These are phyloP conservation scores for Catamblyrhynchus diadema DNA, from an alignment of 2,797 vertebrate species.

Conservation along the genomic window DNA sequence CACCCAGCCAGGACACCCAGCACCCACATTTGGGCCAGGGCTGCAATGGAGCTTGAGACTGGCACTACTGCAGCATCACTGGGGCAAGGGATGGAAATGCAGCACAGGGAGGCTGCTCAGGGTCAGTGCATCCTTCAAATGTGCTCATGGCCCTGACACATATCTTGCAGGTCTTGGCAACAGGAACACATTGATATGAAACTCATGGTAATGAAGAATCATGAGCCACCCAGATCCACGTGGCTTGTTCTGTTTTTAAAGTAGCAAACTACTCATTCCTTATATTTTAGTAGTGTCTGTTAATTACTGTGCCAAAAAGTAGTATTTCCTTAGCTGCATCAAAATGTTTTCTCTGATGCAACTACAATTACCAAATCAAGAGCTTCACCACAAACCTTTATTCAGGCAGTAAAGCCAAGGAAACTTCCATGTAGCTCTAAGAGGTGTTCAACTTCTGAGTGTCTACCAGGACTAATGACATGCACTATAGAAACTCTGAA, in stretches of 20 bases:
- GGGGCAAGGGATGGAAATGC: background rate
- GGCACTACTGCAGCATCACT: rapidly evolving
- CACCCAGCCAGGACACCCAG: background rate
- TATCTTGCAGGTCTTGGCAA: background rate
- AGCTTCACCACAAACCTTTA: conserved; percentile 10
- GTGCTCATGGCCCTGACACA: background rate
- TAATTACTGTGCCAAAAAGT: background rate
- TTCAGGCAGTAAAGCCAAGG: background rate
- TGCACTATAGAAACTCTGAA: background rate
- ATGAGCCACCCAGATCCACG: background rate
- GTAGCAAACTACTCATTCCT: background rate
- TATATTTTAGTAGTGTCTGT: background rate
- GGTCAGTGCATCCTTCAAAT: background rate
- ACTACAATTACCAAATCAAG: background rate
- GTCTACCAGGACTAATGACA: background rate
- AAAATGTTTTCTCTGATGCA: background rate
- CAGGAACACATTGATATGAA: background rate
- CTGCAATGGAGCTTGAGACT: background rate
- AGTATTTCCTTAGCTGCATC: background rate
- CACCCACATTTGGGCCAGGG: rapidly evolving
- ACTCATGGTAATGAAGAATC: background rate
- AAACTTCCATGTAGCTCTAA: background rate
- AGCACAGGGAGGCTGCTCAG: rapidly evolving
- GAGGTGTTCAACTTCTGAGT: background rate
- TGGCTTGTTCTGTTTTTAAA: background rate